Evolutionary conservation across 2,888 invertebrate genomes (phyloP).

Genomic region (Apamea crenata): DNA sequence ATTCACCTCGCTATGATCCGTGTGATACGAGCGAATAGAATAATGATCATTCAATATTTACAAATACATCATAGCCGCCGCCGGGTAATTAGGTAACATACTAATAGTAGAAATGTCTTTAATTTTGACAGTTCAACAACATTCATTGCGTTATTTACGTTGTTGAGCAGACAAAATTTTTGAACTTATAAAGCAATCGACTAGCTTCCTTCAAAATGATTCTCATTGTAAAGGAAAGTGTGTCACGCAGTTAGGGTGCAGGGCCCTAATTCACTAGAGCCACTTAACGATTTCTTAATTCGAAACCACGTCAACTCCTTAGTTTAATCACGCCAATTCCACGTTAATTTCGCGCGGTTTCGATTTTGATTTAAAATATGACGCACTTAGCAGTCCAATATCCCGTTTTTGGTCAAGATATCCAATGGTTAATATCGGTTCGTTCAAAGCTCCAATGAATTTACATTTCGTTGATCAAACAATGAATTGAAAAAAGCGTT

Average conservation of each 20-base stretch:
- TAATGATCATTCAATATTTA: slow-evolving; percentile 8
- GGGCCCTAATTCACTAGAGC: too few relatives aligned
- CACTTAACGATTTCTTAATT: too few relatives aligned
- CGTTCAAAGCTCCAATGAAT: not conserved
- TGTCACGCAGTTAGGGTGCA: too few relatives aligned
- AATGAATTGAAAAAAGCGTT: not conserved
- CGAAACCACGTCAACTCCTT: too few relatives aligned
- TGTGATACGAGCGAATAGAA: too few relatives aligned
- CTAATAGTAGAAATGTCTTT: not conserved
- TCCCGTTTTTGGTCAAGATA: not conserved
- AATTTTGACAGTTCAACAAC: not conserved
- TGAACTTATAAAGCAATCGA: not conserved
- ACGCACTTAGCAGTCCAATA: not conserved
- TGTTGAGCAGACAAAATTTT: not conserved
- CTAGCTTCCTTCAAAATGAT: too few relatives aligned
- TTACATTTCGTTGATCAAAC: slow-evolving; percentile 2
- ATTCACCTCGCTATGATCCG: slow-evolving; percentile 18
- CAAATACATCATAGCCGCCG: not conserved
- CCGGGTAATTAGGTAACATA: not conserved
- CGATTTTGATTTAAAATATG: not conserved
- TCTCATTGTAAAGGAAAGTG: too few relatives aligned
- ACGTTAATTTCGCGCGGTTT: too few relatives aligned
- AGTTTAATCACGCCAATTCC: too few relatives aligned
- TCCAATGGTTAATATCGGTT: slow-evolving; percentile 10
- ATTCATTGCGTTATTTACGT: not conserved